Evolutionary conservation across 2,113 vertebrate genomes (phyloP).

Genomic region (Alouatta palliata): DNA sequence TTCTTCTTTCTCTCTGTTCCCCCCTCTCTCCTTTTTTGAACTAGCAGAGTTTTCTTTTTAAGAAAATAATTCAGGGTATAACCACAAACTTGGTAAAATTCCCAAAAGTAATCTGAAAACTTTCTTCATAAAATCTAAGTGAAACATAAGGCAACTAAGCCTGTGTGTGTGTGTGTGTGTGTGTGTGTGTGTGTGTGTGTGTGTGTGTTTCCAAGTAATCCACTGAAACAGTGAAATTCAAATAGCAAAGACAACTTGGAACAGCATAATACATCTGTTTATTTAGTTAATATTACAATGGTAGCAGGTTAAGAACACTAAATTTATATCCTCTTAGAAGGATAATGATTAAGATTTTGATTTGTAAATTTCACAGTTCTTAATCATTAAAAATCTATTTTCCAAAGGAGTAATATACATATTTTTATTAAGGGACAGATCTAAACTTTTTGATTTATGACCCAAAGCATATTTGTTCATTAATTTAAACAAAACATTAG

Average conservation of each 20-base stretch:
- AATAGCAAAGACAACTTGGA: slow-evolving; percentile 49
- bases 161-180: neutral
- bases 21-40: neutral
- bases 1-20: too few species aligned
- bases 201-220: neutral
- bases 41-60: neutral
- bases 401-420: slow-evolving; percentile 70
- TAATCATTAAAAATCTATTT: slow-evolving; percentile 66
- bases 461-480: slow-evolving; percentile 66
- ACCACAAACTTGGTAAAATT: slow-evolving; percentile 24
- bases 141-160: neutral
- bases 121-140: neutral
- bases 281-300: slow-evolving; percentile 68
- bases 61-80: neutral
- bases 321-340: slow-evolving; percentile 53
- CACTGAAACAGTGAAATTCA: slow-evolving; percentile 24
- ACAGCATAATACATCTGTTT: slow-evolving; percentile 65
- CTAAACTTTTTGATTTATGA: slow-evolving; percentile 53
- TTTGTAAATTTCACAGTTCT: slow-evolving; percentile 74
- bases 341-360: slow-evolving; percentile 61
- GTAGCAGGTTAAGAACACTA: slow-evolving; percentile 54
- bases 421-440: slow-evolving; percentile 39
- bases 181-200: neutral
- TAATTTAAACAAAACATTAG: slow-evolving; percentile 60
- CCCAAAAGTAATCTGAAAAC: neutral